These are phyloP conservation scores for Belgica antarctica DNA, from an alignment of 2,888 invertebrate genomes.

Conservation along the genomic window DNA sequence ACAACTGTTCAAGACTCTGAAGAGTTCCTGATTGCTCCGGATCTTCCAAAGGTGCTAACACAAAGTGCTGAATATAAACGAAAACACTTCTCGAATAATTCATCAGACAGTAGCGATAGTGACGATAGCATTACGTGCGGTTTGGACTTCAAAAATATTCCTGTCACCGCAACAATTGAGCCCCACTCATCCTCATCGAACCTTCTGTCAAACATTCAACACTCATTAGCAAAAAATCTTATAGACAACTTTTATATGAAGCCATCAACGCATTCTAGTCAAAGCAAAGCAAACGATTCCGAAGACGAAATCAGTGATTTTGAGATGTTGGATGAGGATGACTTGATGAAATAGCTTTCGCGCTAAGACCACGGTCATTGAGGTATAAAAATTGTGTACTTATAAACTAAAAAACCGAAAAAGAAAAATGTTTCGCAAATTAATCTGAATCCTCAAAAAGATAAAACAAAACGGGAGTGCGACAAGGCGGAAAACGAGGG, in stretches of 20 bases:
- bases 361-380: neutral
- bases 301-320: constrained; percentile 43
- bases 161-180: constrained; percentile 35
- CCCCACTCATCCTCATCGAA: constrained; percentile 19
- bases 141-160: constrained; percentile 42
- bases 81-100: constrained; percentile 39
- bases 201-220: constrained; percentile 26
- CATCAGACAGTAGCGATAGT: constrained; percentile 28
- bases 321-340: constrained; percentile 42
- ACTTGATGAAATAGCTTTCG: constrained; percentile 34
- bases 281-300: constrained; percentile 25
- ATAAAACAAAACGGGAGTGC: neutral
- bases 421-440: neutral
- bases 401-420: neutral
- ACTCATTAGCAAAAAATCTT: constrained; percentile 30
- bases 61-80: constrained; percentile 38
- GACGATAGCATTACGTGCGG: constrained; percentile 40
- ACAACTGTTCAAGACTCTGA: neutral
- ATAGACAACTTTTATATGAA: constrained; percentile 32
- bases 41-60: constrained; percentile 33
- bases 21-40: neutral
- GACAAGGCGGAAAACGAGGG: neutral
- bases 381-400: too few species aligned
- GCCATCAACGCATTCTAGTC: constrained; percentile 28
- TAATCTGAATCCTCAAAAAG: neutral